Evolutionary conservation across 2,797 vertebrate species (phyloP).

Genomic region (Scleropages formosus): DNA sequence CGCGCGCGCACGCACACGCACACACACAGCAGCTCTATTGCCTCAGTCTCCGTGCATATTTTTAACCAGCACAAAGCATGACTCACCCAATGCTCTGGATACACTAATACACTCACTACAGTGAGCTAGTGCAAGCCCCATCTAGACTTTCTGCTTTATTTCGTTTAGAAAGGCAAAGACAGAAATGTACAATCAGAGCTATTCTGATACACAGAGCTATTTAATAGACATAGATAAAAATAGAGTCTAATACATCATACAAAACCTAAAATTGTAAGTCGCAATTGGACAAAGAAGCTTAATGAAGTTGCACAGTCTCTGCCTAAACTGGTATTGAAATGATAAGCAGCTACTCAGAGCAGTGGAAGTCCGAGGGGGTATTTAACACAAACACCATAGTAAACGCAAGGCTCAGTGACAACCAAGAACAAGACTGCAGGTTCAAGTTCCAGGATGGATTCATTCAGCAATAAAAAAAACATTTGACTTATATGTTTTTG

Average conservation of each 20-base stretch:
- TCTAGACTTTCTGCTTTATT: not conserved
- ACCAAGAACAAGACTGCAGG: not conserved
- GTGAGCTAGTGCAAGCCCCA: not conserved
- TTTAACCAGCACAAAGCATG: constrained; percentile 42
- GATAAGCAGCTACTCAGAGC: not conserved
- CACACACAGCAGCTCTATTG: constrained; percentile 13
- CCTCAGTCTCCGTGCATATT: constrained; percentile 21
- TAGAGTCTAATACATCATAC: too few species aligned
- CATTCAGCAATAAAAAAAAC: too few species aligned
- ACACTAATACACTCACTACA: constrained; percentile 28
- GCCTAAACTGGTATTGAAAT: not conserved
- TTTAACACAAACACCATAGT: not conserved
- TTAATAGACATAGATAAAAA: too few species aligned
- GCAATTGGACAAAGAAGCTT: not conserved
- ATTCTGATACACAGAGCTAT: not conserved
- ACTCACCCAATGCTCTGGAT: constrained; percentile 34
- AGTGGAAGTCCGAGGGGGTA: not conserved
- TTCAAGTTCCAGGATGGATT: not conserved
- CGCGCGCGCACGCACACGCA: too few species aligned
- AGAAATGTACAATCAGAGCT: not conserved
- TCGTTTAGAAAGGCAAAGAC: not conserved
- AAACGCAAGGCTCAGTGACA: not conserved
- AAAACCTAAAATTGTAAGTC: too few species aligned
- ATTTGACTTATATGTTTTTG: too few species aligned
- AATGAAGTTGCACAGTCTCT: not conserved